Evolutionary conservation across 1,140 invertebrate genomes (phyloP).

Genomic region (Leptopilina boulardi): DNA sequence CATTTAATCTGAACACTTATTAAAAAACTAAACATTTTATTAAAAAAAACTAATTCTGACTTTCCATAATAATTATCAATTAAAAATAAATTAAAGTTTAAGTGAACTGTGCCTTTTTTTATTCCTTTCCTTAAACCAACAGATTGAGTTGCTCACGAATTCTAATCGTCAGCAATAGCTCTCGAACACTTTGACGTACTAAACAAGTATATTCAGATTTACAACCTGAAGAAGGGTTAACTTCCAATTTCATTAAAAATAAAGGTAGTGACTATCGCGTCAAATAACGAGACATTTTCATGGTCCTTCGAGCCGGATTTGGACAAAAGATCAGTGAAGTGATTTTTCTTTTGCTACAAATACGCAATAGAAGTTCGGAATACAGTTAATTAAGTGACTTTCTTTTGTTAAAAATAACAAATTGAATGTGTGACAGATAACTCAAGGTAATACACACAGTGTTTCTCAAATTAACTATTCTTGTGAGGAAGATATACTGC

Average conservation of each 20-base stretch:
- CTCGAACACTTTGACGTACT: too few relatives aligned
- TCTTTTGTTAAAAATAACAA: neutral
- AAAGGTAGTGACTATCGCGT: neutral
- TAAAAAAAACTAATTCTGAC: too few relatives aligned
- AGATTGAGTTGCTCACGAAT: too few relatives aligned
- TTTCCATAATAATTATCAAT: too few relatives aligned
- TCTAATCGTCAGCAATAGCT: too few relatives aligned
- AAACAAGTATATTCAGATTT: neutral
- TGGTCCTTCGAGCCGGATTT: conserved; percentile 7
- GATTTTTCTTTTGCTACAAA: neutral
- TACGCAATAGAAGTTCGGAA: too few relatives aligned
- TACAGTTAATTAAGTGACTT: too few relatives aligned
- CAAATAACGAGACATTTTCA: neutral
- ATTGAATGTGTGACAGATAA: neutral
- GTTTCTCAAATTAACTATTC: neutral
- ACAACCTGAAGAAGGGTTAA: neutral
- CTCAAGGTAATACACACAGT: neutral
- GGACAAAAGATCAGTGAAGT: neutral
- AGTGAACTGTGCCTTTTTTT: too few relatives aligned
- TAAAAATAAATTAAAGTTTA: too few relatives aligned
- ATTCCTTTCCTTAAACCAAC: too few relatives aligned
- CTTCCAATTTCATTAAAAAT: neutral
- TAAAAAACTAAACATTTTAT: too few relatives aligned
- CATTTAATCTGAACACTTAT: too few relatives aligned
- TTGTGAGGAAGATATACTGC: neutral